These are phyloP conservation scores for Tethya wilhelma DNA, from an alignment of 37 sponge, comb jelly and placozoan genomes.

Conservation along the genomic window DNA sequence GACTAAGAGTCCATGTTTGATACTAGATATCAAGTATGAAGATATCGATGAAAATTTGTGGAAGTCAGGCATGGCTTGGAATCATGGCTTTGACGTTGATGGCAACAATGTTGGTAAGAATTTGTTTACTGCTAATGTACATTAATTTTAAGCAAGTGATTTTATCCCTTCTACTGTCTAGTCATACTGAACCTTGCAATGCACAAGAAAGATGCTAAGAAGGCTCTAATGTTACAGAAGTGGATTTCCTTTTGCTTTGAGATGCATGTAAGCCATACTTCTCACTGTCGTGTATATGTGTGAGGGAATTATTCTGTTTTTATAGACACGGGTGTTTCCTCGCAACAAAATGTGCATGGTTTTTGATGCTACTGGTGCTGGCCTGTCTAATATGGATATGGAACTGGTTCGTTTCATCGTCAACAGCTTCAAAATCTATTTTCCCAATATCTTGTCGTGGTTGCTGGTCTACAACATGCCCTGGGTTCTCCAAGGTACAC, in stretches of 20 bases:
- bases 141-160: no score
- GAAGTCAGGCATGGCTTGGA: constrained; percentile 51
- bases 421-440: constrained; percentile 79
- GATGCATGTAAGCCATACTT: constrained; percentile 56
- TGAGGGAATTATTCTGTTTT: neutral
- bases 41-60: constrained; percentile 46
- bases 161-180: neutral
- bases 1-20: no score
- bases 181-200: constrained; percentile 66
- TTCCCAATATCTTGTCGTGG: constrained; percentile 63
- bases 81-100: constrained; percentile 49
- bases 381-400: constrained; percentile 81
- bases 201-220: constrained; percentile 68
- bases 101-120: constrained; percentile 60
- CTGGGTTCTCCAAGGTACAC: constrained; percentile 84
- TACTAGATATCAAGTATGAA: constrained; percentile 28
- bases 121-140: no score
- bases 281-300: neutral
- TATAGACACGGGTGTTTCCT: constrained; percentile 41
- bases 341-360: constrained; percentile 66
- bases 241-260: constrained; percentile 78
- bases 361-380: constrained; percentile 78
- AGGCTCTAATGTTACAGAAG: constrained; percentile 33
- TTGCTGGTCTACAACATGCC: constrained; percentile 85
- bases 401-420: constrained; percentile 81